Conservation (phyloP, 1,140 invertebrate genomes). For the Bicyclus anynana region DNA sequence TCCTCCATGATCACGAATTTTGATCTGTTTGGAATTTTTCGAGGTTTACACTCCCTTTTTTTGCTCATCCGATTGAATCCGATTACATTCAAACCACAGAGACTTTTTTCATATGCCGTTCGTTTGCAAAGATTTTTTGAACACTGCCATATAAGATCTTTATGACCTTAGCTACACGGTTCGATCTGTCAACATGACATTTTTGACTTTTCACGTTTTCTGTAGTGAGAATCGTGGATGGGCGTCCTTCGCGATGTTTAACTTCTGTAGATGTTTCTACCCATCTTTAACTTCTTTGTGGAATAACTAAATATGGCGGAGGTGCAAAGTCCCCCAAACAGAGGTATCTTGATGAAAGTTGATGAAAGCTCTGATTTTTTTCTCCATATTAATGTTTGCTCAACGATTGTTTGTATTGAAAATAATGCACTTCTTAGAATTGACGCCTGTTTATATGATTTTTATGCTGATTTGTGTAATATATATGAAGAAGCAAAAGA, state of each 20-base stretch:
- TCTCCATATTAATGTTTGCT: conserved; percentile 13
- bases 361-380: conserved; percentile 4
- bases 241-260: conserved; percentile 16
- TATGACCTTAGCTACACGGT: conserved; percentile 20
- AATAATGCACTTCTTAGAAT: conserved; percentile 11
- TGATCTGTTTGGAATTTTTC: conserved; percentile 18
- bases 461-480: not conserved
- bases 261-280: conserved; percentile 24
- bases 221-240: conserved; percentile 17
- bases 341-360: conserved; percentile 14
- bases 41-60: conserved; percentile 3
- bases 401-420: conserved; percentile 11
- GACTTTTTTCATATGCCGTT: conserved; percentile 11
- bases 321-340: conserved; percentile 15
- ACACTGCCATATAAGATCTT: conserved; percentile 9
- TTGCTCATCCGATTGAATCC: conserved; percentile 19
- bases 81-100: conserved; percentile 18
- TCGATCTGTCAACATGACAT: conserved; percentile 15
- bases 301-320: conserved; percentile 19
- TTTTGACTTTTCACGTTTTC: conserved; percentile 11
- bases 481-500: not conserved
- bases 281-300: conserved; percentile 21
- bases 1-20: conserved; percentile 14
- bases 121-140: conserved; percentile 16
- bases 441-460: not conserved